Conservation (phyloP, 1,140 invertebrate genomes). For the Diorhabda elongata region DNA sequence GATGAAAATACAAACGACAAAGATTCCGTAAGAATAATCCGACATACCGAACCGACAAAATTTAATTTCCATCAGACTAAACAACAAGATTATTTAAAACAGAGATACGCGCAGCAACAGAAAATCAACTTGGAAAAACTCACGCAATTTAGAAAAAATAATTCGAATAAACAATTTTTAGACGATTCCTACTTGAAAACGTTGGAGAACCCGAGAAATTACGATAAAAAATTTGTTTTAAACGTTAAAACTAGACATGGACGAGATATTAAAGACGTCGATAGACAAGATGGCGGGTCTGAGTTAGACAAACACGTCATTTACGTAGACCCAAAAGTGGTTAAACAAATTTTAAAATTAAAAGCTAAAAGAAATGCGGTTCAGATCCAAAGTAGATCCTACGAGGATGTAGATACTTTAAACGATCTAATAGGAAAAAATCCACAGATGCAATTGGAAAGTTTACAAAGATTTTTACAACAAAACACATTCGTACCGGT, state of each 20-base stretch:
- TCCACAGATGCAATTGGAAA: conserved; percentile 33
- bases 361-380: not conserved
- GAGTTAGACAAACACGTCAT: conserved; percentile 1
- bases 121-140: not conserved
- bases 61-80: conserved; percentile 25
- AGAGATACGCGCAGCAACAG: conserved; percentile 36
- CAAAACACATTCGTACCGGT: conserved; percentile 9
- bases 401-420: conserved; percentile 25
- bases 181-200: too few relatives aligned
- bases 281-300: not conserved
- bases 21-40: conserved; percentile 20
- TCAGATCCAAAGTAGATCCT: conserved; percentile 5
- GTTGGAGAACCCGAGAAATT: too few relatives aligned
- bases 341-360: conserved; percentile 17
- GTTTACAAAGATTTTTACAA: conserved; percentile 32
- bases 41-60: conserved; percentile 22
- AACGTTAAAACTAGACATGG: too few relatives aligned
- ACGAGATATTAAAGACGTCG: too few relatives aligned
- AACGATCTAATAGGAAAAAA: conserved; percentile 34
- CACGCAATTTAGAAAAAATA: not conserved
- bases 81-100: conserved; percentile 33
- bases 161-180: not conserved
- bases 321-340: conserved; percentile 19
- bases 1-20: conserved; percentile 13
- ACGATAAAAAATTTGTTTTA: too few relatives aligned